These are phyloP conservation scores for Sturmia bella DNA, from an alignment of 2,888 invertebrate species.

Conservation along the genomic window DNA sequence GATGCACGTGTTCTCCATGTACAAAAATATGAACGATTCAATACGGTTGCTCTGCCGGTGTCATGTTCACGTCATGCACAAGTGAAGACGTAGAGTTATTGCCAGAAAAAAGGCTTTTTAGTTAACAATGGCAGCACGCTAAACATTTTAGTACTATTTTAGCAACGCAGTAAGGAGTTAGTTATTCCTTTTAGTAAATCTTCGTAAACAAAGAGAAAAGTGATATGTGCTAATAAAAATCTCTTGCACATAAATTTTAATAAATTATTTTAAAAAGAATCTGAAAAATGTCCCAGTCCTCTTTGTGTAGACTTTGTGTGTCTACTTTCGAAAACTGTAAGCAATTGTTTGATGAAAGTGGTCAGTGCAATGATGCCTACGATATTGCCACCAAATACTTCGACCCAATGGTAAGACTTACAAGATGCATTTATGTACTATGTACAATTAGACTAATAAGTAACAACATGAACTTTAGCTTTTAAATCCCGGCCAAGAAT, in stretches of 20 bases:
- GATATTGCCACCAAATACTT: constrained; percentile 61
- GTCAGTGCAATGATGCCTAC: constrained; percentile 57
- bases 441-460: background rate
- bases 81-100: no score
- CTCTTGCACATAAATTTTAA: constrained; percentile 9
- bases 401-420: constrained; percentile 56
- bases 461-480: constrained; percentile 34
- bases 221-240: constrained; percentile 1
- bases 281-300: constrained; percentile 11
- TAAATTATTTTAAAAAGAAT: constrained; percentile 7
- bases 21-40: no score
- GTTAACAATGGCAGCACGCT: no score
- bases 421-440: background rate
- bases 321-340: constrained; percentile 42
- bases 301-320: constrained; percentile 53
- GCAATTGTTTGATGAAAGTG: constrained; percentile 57
- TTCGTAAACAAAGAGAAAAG: constrained; percentile 54
- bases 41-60: no score
- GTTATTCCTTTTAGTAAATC: constrained; percentile 7
- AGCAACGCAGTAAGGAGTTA: background rate
- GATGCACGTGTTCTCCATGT: no score
- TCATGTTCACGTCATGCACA: no score
- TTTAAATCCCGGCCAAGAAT: constrained; percentile 52
- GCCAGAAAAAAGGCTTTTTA: no score
- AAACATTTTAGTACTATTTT: no score